Conservation (phyloP, 2,113 vertebrate species). For the Arvicanthis niloticus region DNA sequence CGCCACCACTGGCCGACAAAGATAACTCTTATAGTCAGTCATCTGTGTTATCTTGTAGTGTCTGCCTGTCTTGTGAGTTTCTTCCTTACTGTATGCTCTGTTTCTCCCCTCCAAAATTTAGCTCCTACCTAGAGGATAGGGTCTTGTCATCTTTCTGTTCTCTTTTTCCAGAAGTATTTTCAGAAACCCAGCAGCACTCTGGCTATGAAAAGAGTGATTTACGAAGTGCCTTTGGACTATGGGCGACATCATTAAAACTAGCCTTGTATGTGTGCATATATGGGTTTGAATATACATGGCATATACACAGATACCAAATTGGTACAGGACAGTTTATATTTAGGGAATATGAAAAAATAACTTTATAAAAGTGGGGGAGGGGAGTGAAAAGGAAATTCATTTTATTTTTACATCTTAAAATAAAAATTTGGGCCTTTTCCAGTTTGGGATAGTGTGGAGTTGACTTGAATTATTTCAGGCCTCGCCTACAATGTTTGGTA, state of each 20-base stretch:
- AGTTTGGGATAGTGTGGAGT: neutral
- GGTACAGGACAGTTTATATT: conserved; percentile 1
- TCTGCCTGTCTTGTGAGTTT: too few relatives aligned
- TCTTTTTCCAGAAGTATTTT: conserved; percentile 32
- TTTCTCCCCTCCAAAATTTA: neutral
- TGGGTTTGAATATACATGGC: neutral
- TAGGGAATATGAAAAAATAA: conserved; percentile 19
- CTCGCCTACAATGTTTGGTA: neutral
- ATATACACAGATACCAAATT: neutral
- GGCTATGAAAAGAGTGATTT: neutral
- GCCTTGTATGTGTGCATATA: neutral
- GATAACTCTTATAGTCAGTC: neutral
- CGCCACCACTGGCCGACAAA: too few relatives aligned
- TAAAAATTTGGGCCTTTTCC: conserved; percentile 1
- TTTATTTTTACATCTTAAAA: conserved; percentile 11
- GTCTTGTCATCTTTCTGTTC: neutral
- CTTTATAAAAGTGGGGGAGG: neutral
- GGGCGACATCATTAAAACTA: neutral
- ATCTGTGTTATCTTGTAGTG: neutral
- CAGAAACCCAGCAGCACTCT: conserved; percentile 2
- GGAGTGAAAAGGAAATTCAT: conserved; percentile 13
- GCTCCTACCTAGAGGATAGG: neutral
- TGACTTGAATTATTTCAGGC: conserved; percentile 20
- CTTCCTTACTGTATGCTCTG: neutral
- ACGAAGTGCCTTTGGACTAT: neutral